Evolutionary conservation across 2,888 invertebrate genomes (phyloP), one percentile per base, ranked within the genome.

Genomic region (Timandra comae): DNA sequence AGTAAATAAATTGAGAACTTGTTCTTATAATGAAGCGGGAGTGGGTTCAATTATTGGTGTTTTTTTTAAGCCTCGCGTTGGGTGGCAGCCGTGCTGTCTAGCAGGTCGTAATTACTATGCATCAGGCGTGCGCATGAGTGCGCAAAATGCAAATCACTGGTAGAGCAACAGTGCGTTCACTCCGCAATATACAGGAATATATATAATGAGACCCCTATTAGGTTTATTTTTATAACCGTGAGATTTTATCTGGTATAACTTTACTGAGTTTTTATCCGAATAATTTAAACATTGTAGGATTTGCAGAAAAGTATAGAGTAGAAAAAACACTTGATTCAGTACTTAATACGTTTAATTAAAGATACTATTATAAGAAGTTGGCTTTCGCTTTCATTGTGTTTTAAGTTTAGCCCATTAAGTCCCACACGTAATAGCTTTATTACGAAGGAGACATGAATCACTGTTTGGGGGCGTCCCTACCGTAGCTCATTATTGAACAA

Each of bases 41-140:
- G 21, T 13, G 20, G 38, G 41, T 33, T 27, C 37, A 35, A 35
- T 41, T 41, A 41, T 33, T 22, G 50, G 48, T 48, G 35, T 27
- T 25, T 36, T 42, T 34, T 29, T 38, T 21, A 39, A 41, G 30
- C 40, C 32, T 12, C 52, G 49, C 51, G 48, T 41, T 69, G 73
- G 72, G 65, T 72, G 72, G 72, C 49, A 61, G 77, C 69, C 75
- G 68, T 32, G 66, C 71, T 56, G 76, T 76, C 76, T 77, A 69
- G 64, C 61, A 43, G 35, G 35, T 31, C 33, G 34, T 54, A 52
- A 58, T 64, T 65, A 47, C 54, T 53, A 67, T 63, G 63, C 62
- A 50, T 30, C 38, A 38, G 41, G 41, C 43, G 62, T 55, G 34
- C 36, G 46, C 41, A 39, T 43, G 43, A 49, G 53, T 55, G 54